Evolutionary conservation across 2,888 invertebrate species (phyloP), one percentile per base, ranked within the genome.

Genomic region (Fabriciana adippe): DNA sequence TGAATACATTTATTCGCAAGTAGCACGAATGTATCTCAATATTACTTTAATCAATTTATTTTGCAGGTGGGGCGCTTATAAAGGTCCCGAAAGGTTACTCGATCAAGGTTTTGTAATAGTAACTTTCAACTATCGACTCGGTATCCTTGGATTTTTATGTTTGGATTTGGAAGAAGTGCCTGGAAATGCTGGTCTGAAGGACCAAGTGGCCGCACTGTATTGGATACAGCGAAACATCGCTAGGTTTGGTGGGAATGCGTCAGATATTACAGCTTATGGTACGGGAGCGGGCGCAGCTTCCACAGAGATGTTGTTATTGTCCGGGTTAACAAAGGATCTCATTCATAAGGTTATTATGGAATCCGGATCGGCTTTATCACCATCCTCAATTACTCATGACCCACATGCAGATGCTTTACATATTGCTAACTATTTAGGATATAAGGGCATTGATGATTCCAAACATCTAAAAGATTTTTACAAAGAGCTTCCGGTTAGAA

Each of bases 371-470:
- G 81, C 81, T 13, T 72, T 92, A n/a, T 85, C 89, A 3, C 89
- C 90, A 1, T 71, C 80, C 0, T 76, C 86, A 1, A 72, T 90
- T 15, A 74, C 74, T 1, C 84, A 84, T 64, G 79, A 87, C n/a
- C 88, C 89, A 0, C 18, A 82, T 8, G 31, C 72, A 2, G 71
- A 73, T 14, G 90, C 90, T 14, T 72, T 81, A 6, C 73, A 89
- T 76, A 85, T 90, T 74, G 87, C 93, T 75, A 75, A 74, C 67
- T 72, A 89, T 82, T 74, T 95, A 86, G 95, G 87, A 1, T 89
- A 86, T 45, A 71, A 77, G 18, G 81, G 81, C 6, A 68, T 72
- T 0, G 70, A 75, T 3, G 74, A 80, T n/a, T 54, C 69, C 0
- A 70, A 73, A 0, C 75, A 82, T 21, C 64, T 92, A 8, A 74